A percentile compares a stretch with the other conserved stretches of the same genome.
Evolutionary conservation across 1,140 invertebrate genomes (phyloP).

Genomic region (Cyclina sinensis): DNA sequence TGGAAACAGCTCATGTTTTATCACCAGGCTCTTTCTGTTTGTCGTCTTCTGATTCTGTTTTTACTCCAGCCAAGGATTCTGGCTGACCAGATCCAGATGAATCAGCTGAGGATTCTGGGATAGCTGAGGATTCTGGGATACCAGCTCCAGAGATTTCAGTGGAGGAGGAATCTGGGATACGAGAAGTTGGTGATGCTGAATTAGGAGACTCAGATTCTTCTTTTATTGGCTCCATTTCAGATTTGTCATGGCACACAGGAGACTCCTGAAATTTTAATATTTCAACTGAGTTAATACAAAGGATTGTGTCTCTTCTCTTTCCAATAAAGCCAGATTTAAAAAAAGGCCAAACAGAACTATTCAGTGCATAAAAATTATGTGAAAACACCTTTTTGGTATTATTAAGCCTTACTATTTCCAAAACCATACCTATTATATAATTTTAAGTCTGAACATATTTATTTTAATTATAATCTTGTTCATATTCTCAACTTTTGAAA

Average conservation of each 20-base stretch:
- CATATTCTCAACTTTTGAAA: too few species aligned
- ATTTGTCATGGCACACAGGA: conserved; percentile 66
- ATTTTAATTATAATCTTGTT: too few species aligned
- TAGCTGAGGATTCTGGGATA: too few species aligned
- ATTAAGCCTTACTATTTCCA: too few species aligned
- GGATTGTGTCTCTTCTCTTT: too few species aligned
- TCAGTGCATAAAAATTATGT: too few species aligned
- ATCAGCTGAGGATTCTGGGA: conserved; percentile 7
- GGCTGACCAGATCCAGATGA: not conserved
- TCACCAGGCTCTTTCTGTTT: not conserved
- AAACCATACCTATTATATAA: too few species aligned
- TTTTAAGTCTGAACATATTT: too few species aligned
- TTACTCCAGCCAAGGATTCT: conserved; percentile 10
- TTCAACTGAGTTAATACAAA: too few species aligned
- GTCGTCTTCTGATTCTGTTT: conserved; percentile 17
- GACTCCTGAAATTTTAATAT: conserved; percentile 8
- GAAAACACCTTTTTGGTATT: too few species aligned
- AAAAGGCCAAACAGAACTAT: too few species aligned
- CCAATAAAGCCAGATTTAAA: too few species aligned
- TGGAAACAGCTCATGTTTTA: not conserved
- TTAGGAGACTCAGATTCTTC: conserved; percentile 79
- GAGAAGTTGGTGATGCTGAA: conserved; percentile 51
- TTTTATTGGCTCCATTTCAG: conserved; percentile 82
- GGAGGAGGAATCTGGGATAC: conserved; percentile 5
- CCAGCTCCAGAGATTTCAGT: not conserved